Base-by-base conservation (phyloP, 2,888 invertebrate genomes). In the Drosophila rubida region DNA sequence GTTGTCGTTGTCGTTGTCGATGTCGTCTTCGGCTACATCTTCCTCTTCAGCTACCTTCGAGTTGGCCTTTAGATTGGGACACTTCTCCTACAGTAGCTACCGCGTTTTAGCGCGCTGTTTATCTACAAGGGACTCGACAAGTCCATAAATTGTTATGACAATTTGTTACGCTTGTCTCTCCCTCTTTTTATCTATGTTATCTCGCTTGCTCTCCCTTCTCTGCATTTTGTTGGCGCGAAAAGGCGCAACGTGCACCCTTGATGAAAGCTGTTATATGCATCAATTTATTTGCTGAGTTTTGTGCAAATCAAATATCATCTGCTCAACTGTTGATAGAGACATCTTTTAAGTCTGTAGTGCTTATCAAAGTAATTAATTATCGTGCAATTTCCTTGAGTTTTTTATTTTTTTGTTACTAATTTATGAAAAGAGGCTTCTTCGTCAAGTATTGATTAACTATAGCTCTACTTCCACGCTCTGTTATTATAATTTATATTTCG, bases 121-220 rank as follows among this genome's bases (percentile, higher is more conserved):
- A 39, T 54, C 53, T 66, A 35, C 22, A 37, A 27, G 69, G 62
- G 53, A 48, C 37, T 30, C 59, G 25, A 66, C 61, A 66, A 54
- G 74, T 80, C 53, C 65, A 85, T 80, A 85, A 80, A 80, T 83
- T 76, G 80, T 80, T 72, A 58, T 80, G 78, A 78, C 84, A 72
- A 69, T 74, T 65, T 63, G 70, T 70, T 70, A 54, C 76, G 51
- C 32, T 58, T 46, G 22, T 49, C 14, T 11, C 19, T 48, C 25
- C 30, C 16, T n/a, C 22, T 50, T 22, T 51, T 3, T 8, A 11
- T 27, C 5, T 44, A 6, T 25, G 25, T 25, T 44, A 6, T 25
- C 37, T 25, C 1, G 5, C 19, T 14, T 8, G 25, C 27, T 14
- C n/a, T 48, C 30, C 13, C 32, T 25, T 19, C 22, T 27, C 19